Evolutionary conservation across 1,140 invertebrate species (phyloP), one percentile per base, ranked within the genome.

Genomic region (Stegodyphus dumicola): DNA sequence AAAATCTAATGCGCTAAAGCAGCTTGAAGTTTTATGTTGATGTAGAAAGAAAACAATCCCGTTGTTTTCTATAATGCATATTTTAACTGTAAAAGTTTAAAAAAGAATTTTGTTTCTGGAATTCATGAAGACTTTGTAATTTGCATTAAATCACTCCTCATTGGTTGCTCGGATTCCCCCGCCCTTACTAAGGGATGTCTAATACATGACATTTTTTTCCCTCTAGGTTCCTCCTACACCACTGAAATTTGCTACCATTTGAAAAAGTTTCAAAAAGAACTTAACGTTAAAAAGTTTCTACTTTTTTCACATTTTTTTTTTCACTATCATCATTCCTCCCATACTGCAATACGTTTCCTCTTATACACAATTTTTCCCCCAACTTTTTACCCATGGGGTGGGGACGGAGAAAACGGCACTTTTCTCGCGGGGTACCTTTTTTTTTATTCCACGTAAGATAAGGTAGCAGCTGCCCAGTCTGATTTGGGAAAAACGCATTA

Each of bases 401-500:
- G 74, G 64, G 74, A 69, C 18, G 49, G n/a, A 33, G 18, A 49
- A 49, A 75, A 17, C 49, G 17, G 18, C 17, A 71, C 53, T 51
- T 71, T 64, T 60, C 15, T 33, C 11, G 51, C 49, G 6, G 6
- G 17, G n/a, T 66, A 15, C 71, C n/a, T 75, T 64, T 73, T 75
- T 65, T 77, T 77, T 84, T 77, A 66, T 85, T 70, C 73, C 71
- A 67, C 73, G 13, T 69, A 77, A 69, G 74, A 85, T 85, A 85
- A 77, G 73, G 81, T 51, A 74, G 73, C 81, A 85, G 81, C 81
- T 85, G 81, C 81, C 74, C 52, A 70, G 81, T 70, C 48, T 76
- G 81, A 85, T 85, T 85, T 76, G 81, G 74, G 71, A 85, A 85
- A 83, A 85, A 85, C 81, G 60, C 81, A 85, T 85, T 85, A 85